These are phyloP conservation scores for Daboia siamensis DNA, from an alignment of 2,113 vertebrate genomes.

Conservation along the genomic window DNA sequence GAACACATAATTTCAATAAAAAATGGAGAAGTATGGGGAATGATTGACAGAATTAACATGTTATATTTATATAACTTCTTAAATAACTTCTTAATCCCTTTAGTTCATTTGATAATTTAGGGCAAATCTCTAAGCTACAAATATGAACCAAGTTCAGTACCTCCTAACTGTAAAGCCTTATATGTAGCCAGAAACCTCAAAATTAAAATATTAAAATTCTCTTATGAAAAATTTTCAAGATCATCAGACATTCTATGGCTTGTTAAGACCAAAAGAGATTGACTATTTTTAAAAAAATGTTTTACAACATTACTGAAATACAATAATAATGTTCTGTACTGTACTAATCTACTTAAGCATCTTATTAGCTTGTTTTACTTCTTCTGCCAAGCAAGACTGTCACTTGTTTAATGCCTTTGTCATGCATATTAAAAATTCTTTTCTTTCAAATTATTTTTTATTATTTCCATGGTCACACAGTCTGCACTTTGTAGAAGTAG, in stretches of 20 bases:
- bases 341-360: not conserved
- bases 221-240: not conserved
- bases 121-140: not conserved
- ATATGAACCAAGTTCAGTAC: not conserved
- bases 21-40: not conserved
- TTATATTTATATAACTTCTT: not conserved
- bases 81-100: not conserved
- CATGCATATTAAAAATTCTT: not conserved
- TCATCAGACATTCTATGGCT: not conserved
- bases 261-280: not conserved
- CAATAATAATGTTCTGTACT: not conserved
- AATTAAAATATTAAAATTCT: not conserved
- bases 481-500: constrained; percentile 13
- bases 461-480: not conserved
- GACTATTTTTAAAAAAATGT: not conserved
- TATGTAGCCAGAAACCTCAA: not conserved
- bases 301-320: not conserved
- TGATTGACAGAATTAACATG: not conserved
- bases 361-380: not conserved
- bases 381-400: not conserved
- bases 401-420: constrained; percentile 24
- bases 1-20: not conserved
- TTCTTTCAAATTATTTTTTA: not conserved
- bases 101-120: not conserved
- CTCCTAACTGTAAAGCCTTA: not conserved